These are phyloP conservation scores for Rattus norvegicus DNA, from an alignment of 2,113 vertebrate genomes.

Conservation along the genomic window DNA sequence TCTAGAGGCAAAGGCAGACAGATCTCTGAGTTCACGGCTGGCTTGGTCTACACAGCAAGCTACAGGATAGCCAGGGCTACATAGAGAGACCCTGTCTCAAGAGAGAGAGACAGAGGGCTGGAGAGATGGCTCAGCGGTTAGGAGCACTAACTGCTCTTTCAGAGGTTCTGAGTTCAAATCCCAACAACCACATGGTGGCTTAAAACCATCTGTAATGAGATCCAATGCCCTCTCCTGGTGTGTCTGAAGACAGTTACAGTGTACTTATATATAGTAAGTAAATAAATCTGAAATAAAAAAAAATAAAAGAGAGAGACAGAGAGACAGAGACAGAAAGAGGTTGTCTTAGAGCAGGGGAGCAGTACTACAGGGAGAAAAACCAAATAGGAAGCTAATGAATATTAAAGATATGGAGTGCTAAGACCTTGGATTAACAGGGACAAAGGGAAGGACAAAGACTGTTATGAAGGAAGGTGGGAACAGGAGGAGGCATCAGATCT, in stretches of 20 bases:
- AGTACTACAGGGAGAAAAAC: neutral
- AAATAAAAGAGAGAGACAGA: neutral
- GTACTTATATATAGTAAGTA: too few relatives aligned
- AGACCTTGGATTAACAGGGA: neutral
- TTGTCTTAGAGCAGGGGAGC: neutral
- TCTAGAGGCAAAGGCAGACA: neutral
- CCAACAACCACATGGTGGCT: too few relatives aligned
- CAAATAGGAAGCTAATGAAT: neutral
- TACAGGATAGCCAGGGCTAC: neutral
- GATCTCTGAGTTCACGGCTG: neutral
- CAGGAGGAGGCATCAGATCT: neutral
- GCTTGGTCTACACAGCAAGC: neutral
- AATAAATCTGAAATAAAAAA: too few relatives aligned
- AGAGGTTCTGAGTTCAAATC: too few relatives aligned
- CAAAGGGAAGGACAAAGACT: neutral
- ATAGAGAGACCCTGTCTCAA: neutral
- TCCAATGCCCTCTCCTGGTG: too few relatives aligned
- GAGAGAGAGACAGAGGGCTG: neutral
- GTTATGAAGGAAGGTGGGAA: neutral
- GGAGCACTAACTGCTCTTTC: too few relatives aligned
- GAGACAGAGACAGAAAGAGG: neutral
- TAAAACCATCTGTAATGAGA: too few relatives aligned
- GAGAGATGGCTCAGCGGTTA: too few relatives aligned
- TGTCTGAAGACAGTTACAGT: too few relatives aligned
- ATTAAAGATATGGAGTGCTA: neutral